Evolutionary conservation across 2,888 invertebrate genomes (phyloP).

Genomic region (Choreutis nemorana): DNA sequence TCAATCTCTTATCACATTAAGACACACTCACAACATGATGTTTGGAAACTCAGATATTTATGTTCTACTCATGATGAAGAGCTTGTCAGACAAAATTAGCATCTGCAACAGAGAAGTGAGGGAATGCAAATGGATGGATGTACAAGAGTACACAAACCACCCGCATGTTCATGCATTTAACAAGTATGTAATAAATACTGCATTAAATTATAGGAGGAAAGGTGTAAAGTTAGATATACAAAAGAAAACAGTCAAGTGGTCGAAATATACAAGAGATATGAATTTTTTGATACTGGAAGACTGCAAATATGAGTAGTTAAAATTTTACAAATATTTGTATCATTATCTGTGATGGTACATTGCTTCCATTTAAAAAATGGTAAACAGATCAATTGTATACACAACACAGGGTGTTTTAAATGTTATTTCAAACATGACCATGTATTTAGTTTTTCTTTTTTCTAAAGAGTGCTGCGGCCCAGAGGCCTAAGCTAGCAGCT

Average conservation of each 20-base stretch:
- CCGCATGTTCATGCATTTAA: constrained; percentile 78
- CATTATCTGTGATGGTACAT: no score
- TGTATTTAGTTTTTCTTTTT: no score
- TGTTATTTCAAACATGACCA: no score
- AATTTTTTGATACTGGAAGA: constrained; percentile 33
- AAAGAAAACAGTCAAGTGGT: constrained; percentile 51
- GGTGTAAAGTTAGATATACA: constrained; percentile 68
- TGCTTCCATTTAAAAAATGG: no score
- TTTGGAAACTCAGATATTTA: constrained; percentile 90
- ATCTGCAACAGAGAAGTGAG: constrained; percentile 79
- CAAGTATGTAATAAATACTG: constrained; percentile 69
- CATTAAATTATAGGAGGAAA: constrained; percentile 68
- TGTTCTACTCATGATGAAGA: constrained; percentile 76
- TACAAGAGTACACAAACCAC: constrained; percentile 74
- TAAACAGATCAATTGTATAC: no score
- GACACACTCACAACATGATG: constrained; percentile 80
- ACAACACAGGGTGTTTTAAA: no score
- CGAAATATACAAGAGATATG: constrained; percentile 34
- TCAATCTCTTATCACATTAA: constrained; percentile 75
- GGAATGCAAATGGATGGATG: constrained; percentile 82
- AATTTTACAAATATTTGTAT: constrained; percentile 7
- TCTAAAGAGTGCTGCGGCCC: no score
- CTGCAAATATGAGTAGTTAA: constrained; percentile 14
- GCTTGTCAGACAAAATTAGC: constrained; percentile 68
- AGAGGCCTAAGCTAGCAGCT: no score